A percentile compares a stretch with the other conserved stretches of the same genome.
phyloP scores from a whole-genome alignment of 2,888 invertebrate species.

The Lasioglossum pauxillum region DNA sequence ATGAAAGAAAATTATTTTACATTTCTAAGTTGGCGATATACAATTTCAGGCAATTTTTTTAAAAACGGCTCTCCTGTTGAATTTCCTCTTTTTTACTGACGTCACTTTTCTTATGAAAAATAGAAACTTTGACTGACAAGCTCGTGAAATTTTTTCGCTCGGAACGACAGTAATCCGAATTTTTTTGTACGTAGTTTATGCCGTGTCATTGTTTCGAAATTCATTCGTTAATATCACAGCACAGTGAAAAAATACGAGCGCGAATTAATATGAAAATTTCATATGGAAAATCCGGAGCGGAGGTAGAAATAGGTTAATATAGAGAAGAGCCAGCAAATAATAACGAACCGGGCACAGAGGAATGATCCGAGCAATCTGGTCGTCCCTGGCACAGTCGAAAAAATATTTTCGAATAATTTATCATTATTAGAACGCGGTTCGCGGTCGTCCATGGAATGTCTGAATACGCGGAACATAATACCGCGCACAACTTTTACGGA shows the following conservation, averaged over 20 bases:
- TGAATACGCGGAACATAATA: background rate
- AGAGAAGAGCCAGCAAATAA: background rate
- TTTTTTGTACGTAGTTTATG: background rate
- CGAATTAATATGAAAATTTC: background rate
- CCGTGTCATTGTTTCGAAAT: background rate
- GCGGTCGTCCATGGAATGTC: background rate
- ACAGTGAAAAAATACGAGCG: background rate
- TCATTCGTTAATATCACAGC: background rate
- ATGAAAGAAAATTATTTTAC: too few species aligned
- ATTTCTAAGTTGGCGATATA: too few species aligned
- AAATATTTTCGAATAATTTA: conserved; percentile 5
- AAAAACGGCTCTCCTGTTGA: too few species aligned
- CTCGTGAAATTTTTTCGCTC: background rate
- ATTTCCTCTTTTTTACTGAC: too few species aligned
- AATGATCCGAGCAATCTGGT: background rate
- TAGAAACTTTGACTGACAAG: background rate
- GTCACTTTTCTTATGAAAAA: too few species aligned
- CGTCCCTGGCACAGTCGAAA: background rate
- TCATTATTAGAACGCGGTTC: background rate
- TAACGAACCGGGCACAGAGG: background rate
- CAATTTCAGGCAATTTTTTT: too few species aligned
- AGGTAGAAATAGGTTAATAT: conserved; percentile 1
- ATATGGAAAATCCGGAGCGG: background rate
- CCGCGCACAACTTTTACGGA: background rate
- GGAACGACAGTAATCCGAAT: too few species aligned